Evolutionary conservation across 2,888 invertebrate genomes (phyloP), one percentile per base, ranked within the genome.

Genomic region (Crematogaster levior): DNA sequence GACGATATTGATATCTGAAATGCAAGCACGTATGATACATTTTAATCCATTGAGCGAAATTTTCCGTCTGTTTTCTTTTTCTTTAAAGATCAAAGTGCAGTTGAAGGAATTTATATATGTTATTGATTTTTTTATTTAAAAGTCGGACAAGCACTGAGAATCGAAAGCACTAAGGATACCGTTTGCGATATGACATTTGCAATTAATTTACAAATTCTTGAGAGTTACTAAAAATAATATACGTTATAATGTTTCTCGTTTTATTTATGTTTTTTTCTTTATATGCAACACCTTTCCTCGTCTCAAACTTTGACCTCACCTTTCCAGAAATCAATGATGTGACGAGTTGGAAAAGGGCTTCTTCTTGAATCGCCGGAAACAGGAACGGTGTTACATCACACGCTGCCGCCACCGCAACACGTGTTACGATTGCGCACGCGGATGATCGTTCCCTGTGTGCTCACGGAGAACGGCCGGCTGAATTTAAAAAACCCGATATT

Each of bases 341-440:
- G 46, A 61, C 48, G 18, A 30, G 30, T 21, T 56, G 24, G n/a
- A 3, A 37, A 37, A 37, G 24, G 18, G 48, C 34, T n/a, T n/a
- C 37, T n/a, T 51, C 37, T n/a, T n/a, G 75, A 75, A 51, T 75
- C 75, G 24, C 48, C 65, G 37, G 37, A 56, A 40, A 46, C 10
- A 18, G 21, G 34, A 51, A 30, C 56, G 40, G 27, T 27, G 6
- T 65, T 65, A 51, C 75, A 65, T 65, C 75, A 65, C 37, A 18
- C 46, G 27, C 60, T 12, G 24, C 21, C 18, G 56, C 40, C 18
- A 34, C 34, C 34, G 56, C 56, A 34, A 51, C 75, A 51, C 65
- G 65, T 75, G 48, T 48, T 37, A 51, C 51, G 51, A 37, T 65
- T 37, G 61, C 34, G 24, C 51, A 9, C 65, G 51, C 27, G 65